Evolutionary conservation across 2,113 vertebrate genomes (phyloP).

Genomic region (Rhea americana): DNA sequence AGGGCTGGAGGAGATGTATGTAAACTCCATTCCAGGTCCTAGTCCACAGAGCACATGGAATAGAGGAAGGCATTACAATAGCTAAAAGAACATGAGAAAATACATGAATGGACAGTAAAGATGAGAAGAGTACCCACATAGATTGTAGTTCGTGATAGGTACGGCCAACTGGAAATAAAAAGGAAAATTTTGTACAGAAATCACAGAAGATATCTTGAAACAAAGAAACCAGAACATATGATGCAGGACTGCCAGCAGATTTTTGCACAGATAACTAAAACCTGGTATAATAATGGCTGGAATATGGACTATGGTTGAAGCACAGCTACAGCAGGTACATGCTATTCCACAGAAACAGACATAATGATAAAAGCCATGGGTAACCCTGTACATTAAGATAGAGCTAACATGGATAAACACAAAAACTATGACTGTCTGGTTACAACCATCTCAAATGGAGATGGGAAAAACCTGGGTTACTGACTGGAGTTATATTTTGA

Average conservation of each 20-base stretch:
- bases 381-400: neutral
- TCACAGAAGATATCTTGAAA: neutral
- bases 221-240: neutral
- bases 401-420: neutral
- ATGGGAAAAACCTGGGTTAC: neutral
- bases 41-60: neutral
- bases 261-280: neutral
- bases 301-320: neutral
- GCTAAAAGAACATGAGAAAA: neutral
- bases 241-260: neutral
- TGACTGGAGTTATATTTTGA: neutral
- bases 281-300: neutral
- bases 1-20: neutral
- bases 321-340: neutral
- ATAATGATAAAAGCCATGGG: neutral
- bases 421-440: neutral
- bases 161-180: neutral
- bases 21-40: neutral
- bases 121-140: neutral
- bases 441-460: neutral
- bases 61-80: neutral
- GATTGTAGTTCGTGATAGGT: neutral
- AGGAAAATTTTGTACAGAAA: neutral
- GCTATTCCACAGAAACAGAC: neutral
- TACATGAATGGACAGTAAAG: neutral